Percentiles rank a stretch among this genome's conserved stretches.
Evolutionary conservation across 1,140 invertebrate genomes (phyloP).

Genomic region (Cherax destructor): DNA sequence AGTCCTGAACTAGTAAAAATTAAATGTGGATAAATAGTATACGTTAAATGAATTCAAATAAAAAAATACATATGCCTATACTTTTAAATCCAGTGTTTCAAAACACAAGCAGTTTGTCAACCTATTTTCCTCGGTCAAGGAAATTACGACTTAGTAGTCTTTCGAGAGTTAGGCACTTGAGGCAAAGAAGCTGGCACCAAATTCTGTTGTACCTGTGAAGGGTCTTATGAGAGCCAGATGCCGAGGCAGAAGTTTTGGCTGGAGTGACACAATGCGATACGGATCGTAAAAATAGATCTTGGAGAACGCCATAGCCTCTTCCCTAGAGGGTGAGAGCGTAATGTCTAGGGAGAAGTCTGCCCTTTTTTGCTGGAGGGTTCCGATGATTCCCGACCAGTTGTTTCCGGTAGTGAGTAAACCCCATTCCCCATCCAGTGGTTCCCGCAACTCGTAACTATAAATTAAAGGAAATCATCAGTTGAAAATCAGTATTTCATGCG

Average conservation of each 20-base stretch:
- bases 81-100: too few species aligned
- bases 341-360: not conserved
- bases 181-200: too few species aligned
- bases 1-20: too few species aligned
- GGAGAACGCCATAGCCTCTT: not conserved
- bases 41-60: too few species aligned
- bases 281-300: not conserved
- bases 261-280: not conserved
- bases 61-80: too few species aligned
- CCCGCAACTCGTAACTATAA: not conserved
- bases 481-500: too few species aligned
- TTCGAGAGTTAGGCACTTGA: too few species aligned
- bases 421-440: not conserved
- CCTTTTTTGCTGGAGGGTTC: not conserved
- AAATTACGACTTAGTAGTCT: too few species aligned
- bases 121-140: too few species aligned
- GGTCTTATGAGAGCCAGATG: not conserved
- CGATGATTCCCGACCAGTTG: conserved; percentile 4
- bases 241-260: not conserved
- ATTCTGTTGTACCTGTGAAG: not conserved
- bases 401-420: not conserved
- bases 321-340: not conserved
- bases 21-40: too few species aligned
- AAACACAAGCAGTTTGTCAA: too few species aligned
- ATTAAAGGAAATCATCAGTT: too few species aligned